A percentile compares a stretch with the other conserved stretches of the same genome.
phyloP scores from a whole-genome alignment of 2,113 vertebrate genomes.

The Collichthys lucidus region DNA sequence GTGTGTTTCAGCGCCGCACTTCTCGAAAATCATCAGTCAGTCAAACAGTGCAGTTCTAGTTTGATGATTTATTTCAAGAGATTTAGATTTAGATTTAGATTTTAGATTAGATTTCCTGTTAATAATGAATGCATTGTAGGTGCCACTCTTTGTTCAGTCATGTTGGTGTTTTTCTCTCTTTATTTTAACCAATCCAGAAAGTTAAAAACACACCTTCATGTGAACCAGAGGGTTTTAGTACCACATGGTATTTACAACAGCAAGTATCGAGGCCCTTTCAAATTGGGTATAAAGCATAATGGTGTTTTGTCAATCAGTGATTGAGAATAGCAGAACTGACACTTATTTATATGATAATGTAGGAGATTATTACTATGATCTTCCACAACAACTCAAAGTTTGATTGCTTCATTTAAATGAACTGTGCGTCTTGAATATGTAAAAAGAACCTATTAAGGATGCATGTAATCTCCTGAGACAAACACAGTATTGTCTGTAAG shows the following conservation, averaged over 20 bases:
- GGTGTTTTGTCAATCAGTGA: slow-evolving; percentile 7
- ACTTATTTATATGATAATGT: slow-evolving; percentile 66
- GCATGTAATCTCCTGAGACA: slow-evolving; percentile 44
- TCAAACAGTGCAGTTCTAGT: background rate
- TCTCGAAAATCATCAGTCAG: background rate
- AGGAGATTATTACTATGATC: slow-evolving; percentile 47
- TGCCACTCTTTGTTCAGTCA: background rate
- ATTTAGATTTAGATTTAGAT: too few species aligned
- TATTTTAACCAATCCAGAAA: background rate
- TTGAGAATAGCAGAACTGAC: slow-evolving; percentile 16
- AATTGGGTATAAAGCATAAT: background rate
- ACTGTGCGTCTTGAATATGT: slow-evolving; percentile 46
- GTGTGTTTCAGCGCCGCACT: background rate
- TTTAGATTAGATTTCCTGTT: slow-evolving; percentile 16
- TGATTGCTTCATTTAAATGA: slow-evolving; percentile 71
- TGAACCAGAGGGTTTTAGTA: background rate
- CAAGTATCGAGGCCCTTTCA: background rate
- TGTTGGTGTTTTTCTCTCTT: background rate
- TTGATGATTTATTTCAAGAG: background rate
- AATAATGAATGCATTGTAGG: background rate
- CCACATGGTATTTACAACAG: background rate
- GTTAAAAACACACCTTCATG: background rate
- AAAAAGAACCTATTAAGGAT: slow-evolving; percentile 31
- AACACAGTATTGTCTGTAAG: slow-evolving; percentile 40
- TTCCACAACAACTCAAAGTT: slow-evolving; percentile 46